Evolutionary conservation across 2,797 vertebrate genomes (phyloP), one percentile per base, ranked within the genome.

Genomic region (Tiaroga cobitis): DNA sequence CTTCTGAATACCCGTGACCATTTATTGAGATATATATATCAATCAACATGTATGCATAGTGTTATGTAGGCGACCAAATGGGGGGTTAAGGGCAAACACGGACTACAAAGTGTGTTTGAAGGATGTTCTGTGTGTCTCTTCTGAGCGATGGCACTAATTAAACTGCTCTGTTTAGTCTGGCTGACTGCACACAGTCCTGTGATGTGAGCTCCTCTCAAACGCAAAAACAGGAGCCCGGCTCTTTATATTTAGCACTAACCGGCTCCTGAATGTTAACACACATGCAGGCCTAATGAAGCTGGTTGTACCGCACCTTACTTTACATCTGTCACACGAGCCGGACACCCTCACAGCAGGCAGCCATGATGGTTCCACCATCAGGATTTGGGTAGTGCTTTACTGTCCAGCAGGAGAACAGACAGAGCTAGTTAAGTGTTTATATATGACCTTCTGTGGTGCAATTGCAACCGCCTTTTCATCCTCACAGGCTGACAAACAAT

Each of bases 61-160:
- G 82, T 83, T 76, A 8, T 39, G 21, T 15, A 59, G 49, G 49
- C 7, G 56, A 69, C 34, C 61, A 15, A 18, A 77, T 13, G 19
- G 21, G 21, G n/a, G 34, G 11, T 46, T 24, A 29, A 59, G 5
- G 4, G 5, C 46, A 16, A 59, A 51, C 61, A 41, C 18, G 15
- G 19, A 56, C 51, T 39, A 39, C 59, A 56, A 68, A 56, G 74
- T 65, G 19, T 77, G 82, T 72, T 72, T 54, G 61, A 81, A 81
- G 84, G 32, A 69, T 3, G 5, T 51, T 32, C 46, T 54, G 26
- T 13, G 46, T 76, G 80, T 72, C 24, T 49, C 10, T 70, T 37
- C 86, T 92, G 91, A 93, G 86, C 90, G 92, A 91, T 90, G 85
- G 91, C 91, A 92, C 87, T 92, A 92, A 94, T 94, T 94, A 92